These are phyloP conservation scores for Amphimedon queenslandica DNA, from an alignment of 37 sponge, comb jelly and placozoan genomes.

Conservation along the genomic window DNA sequence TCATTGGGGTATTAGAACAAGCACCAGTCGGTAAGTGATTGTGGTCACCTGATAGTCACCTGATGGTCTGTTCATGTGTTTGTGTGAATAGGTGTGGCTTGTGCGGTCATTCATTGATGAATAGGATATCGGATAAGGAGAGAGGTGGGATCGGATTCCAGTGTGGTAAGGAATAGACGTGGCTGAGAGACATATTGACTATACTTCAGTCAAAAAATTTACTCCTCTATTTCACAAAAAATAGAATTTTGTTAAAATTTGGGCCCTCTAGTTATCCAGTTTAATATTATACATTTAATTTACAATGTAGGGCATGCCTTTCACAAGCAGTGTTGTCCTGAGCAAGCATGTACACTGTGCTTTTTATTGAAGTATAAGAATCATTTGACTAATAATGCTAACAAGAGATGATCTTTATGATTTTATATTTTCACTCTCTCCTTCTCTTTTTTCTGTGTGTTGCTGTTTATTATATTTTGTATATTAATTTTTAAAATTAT, in stretches of 20 bases:
- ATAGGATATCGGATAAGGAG: conserved; percentile 21
- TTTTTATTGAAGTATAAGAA: no score
- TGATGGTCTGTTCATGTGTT: neutral
- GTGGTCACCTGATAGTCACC: neutral
- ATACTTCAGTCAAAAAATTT: no score
- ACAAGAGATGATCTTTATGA: no score
- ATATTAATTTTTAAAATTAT: no score
- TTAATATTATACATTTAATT: neutral
- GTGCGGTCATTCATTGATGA: conserved; percentile 17
- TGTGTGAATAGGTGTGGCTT: conserved; percentile 2
- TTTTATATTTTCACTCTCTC: no score
- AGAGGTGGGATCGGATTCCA: conserved; percentile 22
- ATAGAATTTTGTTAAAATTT: no score
- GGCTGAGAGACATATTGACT: no score
- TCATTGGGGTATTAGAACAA: neutral
- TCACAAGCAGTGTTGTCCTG: conserved; percentile 46
- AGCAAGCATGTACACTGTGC: conserved; percentile 35
- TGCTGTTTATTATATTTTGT: no score
- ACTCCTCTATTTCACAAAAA: no score
- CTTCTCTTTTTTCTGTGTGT: no score
- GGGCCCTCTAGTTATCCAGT: no score
- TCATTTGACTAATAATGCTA: no score
- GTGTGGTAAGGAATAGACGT: conserved; percentile 70
- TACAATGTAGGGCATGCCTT: conserved; percentile 35
- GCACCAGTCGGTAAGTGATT: neutral